phyloP scores from a whole-genome alignment of 1,140 invertebrate genomes.

The Drosophila pallidifrons region DNA sequence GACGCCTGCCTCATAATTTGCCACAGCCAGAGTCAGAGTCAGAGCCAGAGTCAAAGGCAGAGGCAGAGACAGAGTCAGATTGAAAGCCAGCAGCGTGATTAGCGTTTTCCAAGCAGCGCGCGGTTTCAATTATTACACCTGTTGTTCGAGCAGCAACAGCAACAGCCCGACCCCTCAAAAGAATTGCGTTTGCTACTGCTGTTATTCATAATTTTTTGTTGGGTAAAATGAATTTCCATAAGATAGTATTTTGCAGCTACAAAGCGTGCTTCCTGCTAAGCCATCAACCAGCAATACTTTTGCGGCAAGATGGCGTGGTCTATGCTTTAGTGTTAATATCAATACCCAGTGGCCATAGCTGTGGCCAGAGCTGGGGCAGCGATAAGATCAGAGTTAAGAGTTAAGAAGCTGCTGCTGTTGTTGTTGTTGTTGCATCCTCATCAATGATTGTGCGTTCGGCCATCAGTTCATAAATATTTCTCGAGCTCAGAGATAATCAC shows the following conservation, averaged over 20 bases:
- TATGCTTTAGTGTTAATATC: conserved; percentile 36
- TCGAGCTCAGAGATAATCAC: conserved; percentile 68
- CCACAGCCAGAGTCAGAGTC: conserved; percentile 30
- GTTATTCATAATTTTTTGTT: conserved; percentile 21
- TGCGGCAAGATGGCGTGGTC: conserved; percentile 44
- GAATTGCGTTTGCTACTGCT: conserved; percentile 5
- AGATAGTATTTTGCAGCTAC: conserved; percentile 40
- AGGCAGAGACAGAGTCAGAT: no score
- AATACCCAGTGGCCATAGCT: conserved; percentile 38
- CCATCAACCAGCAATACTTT: conserved; percentile 14
- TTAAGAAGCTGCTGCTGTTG: conserved; percentile 12
- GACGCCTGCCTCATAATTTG: conserved; percentile 41
- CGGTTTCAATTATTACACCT: conserved; percentile 82
- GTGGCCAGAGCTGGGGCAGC: neutral
- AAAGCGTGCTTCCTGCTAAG: conserved; percentile 77
- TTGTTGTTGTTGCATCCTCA: conserved; percentile 38
- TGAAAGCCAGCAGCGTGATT: conserved; percentile 64
- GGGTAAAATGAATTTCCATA: conserved; percentile 52
- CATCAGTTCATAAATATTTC: conserved; percentile 81
- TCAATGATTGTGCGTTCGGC: conserved; percentile 65
- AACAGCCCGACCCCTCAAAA: neutral
- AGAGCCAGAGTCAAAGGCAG: conserved; percentile 20
- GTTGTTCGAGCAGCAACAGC: conserved; percentile 44
- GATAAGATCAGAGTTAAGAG: conserved; percentile 40
- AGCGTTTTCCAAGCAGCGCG: conserved; percentile 64